Conservation (phyloP, 2,113 vertebrate species). For the Sebastes schlegelii region DNA sequence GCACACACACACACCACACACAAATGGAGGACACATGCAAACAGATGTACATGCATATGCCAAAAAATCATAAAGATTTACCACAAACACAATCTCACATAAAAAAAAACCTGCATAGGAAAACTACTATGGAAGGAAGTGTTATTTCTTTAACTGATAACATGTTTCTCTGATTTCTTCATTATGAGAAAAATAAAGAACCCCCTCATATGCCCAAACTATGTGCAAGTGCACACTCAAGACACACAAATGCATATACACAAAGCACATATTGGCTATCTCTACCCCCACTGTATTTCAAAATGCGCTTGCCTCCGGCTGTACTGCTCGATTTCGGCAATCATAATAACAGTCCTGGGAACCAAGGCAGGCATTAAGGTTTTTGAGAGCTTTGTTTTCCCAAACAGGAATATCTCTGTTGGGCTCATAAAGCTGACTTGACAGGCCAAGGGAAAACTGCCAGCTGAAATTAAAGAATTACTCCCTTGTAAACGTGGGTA, state of each 20-base stretch:
- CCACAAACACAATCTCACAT: too few species aligned
- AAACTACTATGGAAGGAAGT: neutral
- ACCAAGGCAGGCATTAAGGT: slow-evolving; percentile 68
- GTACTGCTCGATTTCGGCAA: slow-evolving; percentile 57
- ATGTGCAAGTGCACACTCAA: neutral
- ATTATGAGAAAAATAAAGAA: slow-evolving; percentile 30
- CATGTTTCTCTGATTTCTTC: slow-evolving; percentile 4
- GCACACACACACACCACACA: slow-evolving; percentile 12
- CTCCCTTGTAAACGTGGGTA: slow-evolving; percentile 45
- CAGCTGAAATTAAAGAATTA: slow-evolving; percentile 74
- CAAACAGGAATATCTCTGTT: slow-evolving; percentile 72
- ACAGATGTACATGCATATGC: slow-evolving; percentile 2
- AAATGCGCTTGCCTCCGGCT: slow-evolving; percentile 63
- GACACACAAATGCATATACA: slow-evolving; percentile 23
- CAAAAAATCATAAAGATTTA: neutral
- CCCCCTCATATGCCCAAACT: slow-evolving; percentile 17
- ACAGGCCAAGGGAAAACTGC: slow-evolving; percentile 67
- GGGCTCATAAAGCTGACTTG: slow-evolving; percentile 68
- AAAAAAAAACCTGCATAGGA: neutral
- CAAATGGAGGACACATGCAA: neutral
- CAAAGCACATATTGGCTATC: slow-evolving; percentile 38
- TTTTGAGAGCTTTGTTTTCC: slow-evolving; percentile 74
- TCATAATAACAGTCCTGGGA: slow-evolving; percentile 70
- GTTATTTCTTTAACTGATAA: neutral
- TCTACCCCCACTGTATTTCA: slow-evolving; percentile 51